Evolutionary conservation across 2,888 invertebrate genomes (phyloP).

Genomic region (Lasius platythorax): DNA sequence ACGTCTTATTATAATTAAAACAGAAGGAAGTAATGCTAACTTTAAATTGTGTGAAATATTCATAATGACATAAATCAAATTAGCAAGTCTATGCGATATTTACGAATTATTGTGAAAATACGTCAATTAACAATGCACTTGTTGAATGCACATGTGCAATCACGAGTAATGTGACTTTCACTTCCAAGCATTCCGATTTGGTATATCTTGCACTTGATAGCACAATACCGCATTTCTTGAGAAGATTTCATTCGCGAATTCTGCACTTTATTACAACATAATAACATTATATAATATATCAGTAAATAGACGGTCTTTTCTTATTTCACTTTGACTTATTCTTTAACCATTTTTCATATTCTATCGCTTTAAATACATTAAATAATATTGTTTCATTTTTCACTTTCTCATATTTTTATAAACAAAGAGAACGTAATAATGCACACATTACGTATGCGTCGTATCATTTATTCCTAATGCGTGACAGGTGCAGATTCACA

Average conservation of each 20-base stretch:
- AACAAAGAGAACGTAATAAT: neutral
- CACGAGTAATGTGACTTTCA: slow-evolving; percentile 40
- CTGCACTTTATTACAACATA: slow-evolving; percentile 10
- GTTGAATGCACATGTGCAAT: slow-evolving; percentile 25
- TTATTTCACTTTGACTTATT: neutral
- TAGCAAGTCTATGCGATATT: neutral
- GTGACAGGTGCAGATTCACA: neutral
- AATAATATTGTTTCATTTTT: slow-evolving; percentile 15
- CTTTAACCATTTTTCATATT: neutral
- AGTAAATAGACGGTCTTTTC: neutral
- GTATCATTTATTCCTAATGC: neutral
- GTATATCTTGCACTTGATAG: slow-evolving; percentile 1
- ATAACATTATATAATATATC: neutral
- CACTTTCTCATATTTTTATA: too few relatives aligned
- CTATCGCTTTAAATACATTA: neutral
- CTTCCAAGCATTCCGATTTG: slow-evolving; percentile 15
- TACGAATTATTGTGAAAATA: neutral
- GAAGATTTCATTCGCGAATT: neutral
- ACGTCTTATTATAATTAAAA: neutral
- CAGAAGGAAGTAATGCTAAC: neutral
- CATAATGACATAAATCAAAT: neutral
- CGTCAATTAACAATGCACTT: neutral
- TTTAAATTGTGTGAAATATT: neutral
- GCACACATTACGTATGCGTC: too few relatives aligned
- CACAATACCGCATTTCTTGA: neutral